A percentile compares a stretch with the other conserved stretches of the same genome.
These are phyloP conservation scores for Halcyon badia DNA, from an alignment of 2,797 vertebrate species.

Conservation along the genomic window DNA sequence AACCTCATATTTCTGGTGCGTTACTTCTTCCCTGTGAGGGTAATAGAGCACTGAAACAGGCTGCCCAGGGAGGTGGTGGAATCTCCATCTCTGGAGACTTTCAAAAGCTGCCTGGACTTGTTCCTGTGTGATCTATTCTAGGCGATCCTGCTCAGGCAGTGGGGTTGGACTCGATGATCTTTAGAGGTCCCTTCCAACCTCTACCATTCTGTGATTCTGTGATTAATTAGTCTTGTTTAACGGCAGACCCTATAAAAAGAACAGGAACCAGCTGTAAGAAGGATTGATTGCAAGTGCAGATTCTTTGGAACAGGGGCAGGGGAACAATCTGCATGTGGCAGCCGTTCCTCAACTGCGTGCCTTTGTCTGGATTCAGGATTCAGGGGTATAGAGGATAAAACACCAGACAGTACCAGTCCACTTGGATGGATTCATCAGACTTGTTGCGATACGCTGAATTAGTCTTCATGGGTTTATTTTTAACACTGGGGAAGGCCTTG, in stretches of 20 bases:
- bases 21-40: not conserved
- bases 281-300: not conserved
- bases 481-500: not conserved
- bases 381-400: not conserved
- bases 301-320: not conserved
- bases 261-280: not conserved
- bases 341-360: not conserved
- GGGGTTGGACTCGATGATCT: too few relatives aligned
- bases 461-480: slow-evolving; percentile 26
- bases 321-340: not conserved
- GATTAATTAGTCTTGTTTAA: not conserved
- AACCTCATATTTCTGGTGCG: not conserved
- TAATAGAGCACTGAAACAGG: too few relatives aligned
- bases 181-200: too few relatives aligned
- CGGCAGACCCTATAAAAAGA: not conserved
- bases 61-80: too few relatives aligned
- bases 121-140: too few relatives aligned
- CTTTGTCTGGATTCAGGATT: not conserved
- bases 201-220: too few relatives aligned
- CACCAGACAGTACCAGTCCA: not conserved
- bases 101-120: too few relatives aligned
- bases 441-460: not conserved
- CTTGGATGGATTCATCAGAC: not conserved
- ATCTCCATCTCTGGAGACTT: too few relatives aligned
- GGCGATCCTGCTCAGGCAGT: too few relatives aligned